These are phyloP conservation scores for Sitta carolinensis DNA, from an alignment of 2,797 vertebrate species.

Conservation along the genomic window DNA sequence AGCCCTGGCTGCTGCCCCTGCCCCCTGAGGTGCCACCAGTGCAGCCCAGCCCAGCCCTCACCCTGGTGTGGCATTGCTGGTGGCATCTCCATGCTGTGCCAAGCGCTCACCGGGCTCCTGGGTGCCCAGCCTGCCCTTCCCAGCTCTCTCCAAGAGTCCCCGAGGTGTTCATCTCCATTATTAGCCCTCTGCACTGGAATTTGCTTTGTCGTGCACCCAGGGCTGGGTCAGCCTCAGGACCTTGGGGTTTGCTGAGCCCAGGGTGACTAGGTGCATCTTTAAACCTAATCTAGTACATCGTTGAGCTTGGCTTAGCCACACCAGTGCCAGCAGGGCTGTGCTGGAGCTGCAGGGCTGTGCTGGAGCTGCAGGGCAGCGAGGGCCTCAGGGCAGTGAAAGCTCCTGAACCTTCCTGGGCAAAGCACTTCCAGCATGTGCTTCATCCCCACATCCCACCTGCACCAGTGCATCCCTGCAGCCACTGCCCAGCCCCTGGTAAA, in stretches of 20 bases:
- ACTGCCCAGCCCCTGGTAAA: neutral
- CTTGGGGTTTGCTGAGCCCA: neutral
- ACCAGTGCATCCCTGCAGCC: accelerated
- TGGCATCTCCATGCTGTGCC: neutral
- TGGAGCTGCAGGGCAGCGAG: neutral
- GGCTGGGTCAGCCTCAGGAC: neutral
- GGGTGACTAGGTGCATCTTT: neutral
- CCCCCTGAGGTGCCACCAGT: neutral
- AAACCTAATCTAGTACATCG: neutral
- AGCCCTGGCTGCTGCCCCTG: neutral
- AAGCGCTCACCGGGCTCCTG: accelerated
- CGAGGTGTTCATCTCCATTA: accelerated
- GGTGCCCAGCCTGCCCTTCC: neutral
- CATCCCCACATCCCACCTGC: neutral
- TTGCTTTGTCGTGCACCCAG: neutral
- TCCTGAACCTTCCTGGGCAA: neutral
- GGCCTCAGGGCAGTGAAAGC: neutral
- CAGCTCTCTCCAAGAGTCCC: neutral
- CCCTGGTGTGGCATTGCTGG: neutral
- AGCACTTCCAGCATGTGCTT: neutral
- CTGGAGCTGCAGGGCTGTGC: neutral
- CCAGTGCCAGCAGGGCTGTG: accelerated
- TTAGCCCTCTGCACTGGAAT: neutral
- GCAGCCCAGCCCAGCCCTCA: accelerated
- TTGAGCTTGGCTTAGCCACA: neutral